Percentiles rank a stretch among this genome's conserved stretches.
Evolutionary conservation across 35 echinoderm and acorn worm genomes (phyloP).

Genomic region (Apostichopus japonicus): DNA sequence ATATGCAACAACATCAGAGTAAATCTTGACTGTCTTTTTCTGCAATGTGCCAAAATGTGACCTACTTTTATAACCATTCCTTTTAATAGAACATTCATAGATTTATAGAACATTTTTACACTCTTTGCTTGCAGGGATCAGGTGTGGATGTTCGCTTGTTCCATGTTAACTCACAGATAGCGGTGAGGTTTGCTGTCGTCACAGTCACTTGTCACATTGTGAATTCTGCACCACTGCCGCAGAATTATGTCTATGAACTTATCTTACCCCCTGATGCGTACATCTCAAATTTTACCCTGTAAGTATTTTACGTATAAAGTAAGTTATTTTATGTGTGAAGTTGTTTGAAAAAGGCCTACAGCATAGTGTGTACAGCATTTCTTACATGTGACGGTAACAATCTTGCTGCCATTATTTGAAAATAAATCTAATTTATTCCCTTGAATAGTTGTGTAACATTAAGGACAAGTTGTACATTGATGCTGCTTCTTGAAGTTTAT

Average conservation of each 20-base stretch:
- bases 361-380: neutral
- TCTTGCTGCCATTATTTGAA: no score
- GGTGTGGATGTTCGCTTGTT: slow-evolving; percentile 59
- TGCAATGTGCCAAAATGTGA: no score
- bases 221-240: slow-evolving; percentile 51
- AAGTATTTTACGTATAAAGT: slow-evolving; percentile 13
- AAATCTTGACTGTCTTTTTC: no score
- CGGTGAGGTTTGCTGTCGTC: slow-evolving; percentile 78
- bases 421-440: no score
- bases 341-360: neutral
- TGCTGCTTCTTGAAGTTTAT: no score
- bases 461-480: no score
- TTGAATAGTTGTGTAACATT: no score
- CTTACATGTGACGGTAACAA: no score
- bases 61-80: no score
- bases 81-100: no score
- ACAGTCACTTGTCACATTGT: slow-evolving; percentile 58
- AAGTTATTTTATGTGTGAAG: neutral
- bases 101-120: no score
- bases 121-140: neutral
- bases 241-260: slow-evolving; percentile 63
- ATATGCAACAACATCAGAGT: no score
- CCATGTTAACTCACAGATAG: slow-evolving; percentile 77
- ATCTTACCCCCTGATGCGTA: slow-evolving; percentile 79
- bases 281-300: slow-evolving; percentile 90